phyloP scores from a whole-genome alignment of 2,797 vertebrate species.

The Macropodus opercularis region DNA sequence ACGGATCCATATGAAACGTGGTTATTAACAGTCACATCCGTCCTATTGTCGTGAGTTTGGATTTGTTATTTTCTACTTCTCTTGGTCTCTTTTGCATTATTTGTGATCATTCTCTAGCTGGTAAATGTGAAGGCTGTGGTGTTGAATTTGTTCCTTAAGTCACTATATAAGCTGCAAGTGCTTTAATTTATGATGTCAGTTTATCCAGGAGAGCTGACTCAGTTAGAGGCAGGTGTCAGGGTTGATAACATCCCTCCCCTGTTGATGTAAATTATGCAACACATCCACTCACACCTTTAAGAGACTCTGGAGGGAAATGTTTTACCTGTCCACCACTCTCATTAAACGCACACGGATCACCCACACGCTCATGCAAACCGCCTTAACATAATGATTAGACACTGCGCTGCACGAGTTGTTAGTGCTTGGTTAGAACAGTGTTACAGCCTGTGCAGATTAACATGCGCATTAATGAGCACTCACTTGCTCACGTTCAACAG shows the following conservation, averaged over 20 bases:
- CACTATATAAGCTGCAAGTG: neutral
- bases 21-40: slow-evolving; percentile 1
- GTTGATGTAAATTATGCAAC: slow-evolving; percentile 57
- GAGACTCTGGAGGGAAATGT: slow-evolving; percentile 50
- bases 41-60: too few relatives aligned
- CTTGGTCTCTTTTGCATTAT: too few relatives aligned
- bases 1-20: neutral
- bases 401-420: slow-evolving; percentile 14
- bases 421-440: neutral
- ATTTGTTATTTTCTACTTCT: too few relatives aligned
- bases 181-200: neutral
- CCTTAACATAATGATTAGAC: slow-evolving; percentile 33
- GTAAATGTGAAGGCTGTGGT: neutral
- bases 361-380: slow-evolving; percentile 17
- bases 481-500: neutral
- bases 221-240: neutral
- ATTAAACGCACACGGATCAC: slow-evolving; percentile 53
- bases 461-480: neutral
- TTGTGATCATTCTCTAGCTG: too few relatives aligned
- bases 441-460: neutral
- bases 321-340: slow-evolving; percentile 52
- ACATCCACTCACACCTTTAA: slow-evolving; percentile 49
- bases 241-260: slow-evolving; percentile 17
- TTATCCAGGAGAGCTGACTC: neutral
- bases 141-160: neutral